Evolutionary conservation across 2,888 invertebrate genomes (phyloP), one percentile per base, ranked within the genome.

Genomic region (Carcina quercana): DNA sequence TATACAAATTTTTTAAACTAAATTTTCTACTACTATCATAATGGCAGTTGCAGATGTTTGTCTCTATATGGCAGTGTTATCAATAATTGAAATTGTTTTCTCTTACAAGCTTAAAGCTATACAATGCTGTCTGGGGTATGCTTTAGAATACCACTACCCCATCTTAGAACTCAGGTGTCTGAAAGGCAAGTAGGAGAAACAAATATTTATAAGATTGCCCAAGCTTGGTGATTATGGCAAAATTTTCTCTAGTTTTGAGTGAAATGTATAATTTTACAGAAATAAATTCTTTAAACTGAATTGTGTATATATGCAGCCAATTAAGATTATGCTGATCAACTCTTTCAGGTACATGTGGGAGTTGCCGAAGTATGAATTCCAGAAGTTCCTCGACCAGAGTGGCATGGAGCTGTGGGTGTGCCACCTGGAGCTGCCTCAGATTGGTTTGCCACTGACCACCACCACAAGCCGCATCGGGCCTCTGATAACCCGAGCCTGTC

Each of bases 331-430:
- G 5, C 17, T 7, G 17, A 5, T 17, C 17, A 17, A 7, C 17
- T 5, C 17, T 57, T 59, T 13, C 45, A 82, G 82, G 15, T 76
- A 79, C 39, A 59, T 56, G 46, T 83, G 82, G 82, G 50, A 63
- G 0, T 47, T 57, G 3, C 82, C 82, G 3, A 40, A 54, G 1
- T 83, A 80, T 33, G 59, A 57, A 3, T 79, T 64, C 43, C 65
- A 71, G 32, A 75, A 71, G 33, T 66, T 60, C 34, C 8, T 60
- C 0, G 69, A 70, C 42, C 43, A 45, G 0, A 38, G 51, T 1
- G 65, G 64, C 6, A 34, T 43, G 0, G 74, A 71, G 15, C 30
- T 72, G 15, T 82, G 75, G 72, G 34, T 69, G 1, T 67, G 66
- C 15, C 50, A 51, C 30, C 58, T 83, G 1, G 70, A 75, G 27